Conservation (phyloP, 2,888 invertebrate species). For the Gonocerus acuteangulatus region DNA sequence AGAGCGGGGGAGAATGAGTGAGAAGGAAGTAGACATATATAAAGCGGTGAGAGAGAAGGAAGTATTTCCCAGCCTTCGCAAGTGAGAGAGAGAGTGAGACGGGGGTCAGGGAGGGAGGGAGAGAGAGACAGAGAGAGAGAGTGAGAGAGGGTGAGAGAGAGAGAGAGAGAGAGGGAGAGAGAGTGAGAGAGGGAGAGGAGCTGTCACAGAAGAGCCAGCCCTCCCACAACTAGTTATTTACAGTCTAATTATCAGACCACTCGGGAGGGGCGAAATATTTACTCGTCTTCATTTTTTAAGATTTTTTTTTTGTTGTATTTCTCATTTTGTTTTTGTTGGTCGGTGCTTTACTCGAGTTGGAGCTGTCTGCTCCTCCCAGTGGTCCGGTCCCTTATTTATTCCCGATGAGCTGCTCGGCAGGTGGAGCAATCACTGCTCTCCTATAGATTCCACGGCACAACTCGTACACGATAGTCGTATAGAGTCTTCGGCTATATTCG, state of each 20-base stretch:
- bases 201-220: constrained; percentile 12
- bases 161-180: constrained; percentile 17
- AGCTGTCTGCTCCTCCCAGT: background rate
- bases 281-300: background rate
- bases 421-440: too few species aligned
- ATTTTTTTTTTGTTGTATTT: constrained; percentile 3
- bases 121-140: background rate
- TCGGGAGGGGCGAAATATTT: background rate
- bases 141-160: constrained; percentile 11
- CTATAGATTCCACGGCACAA: too few species aligned
- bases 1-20: too few species aligned
- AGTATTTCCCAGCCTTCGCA: too few species aligned
- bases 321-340: background rate
- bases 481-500: too few species aligned
- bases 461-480: too few species aligned
- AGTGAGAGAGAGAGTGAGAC: too few species aligned
- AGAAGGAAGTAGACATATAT: too few species aligned
- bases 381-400: background rate
- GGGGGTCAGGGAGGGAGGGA: background rate
- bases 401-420: too few species aligned
- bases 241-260: background rate
- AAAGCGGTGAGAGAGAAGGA: too few species aligned
- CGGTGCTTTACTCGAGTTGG: background rate
- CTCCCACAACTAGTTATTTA: constrained; percentile 13
- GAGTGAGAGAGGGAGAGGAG: constrained; percentile 9